Conservation (phyloP, 2,888 invertebrate species). For the Iselma pallidipennis region DNA sequence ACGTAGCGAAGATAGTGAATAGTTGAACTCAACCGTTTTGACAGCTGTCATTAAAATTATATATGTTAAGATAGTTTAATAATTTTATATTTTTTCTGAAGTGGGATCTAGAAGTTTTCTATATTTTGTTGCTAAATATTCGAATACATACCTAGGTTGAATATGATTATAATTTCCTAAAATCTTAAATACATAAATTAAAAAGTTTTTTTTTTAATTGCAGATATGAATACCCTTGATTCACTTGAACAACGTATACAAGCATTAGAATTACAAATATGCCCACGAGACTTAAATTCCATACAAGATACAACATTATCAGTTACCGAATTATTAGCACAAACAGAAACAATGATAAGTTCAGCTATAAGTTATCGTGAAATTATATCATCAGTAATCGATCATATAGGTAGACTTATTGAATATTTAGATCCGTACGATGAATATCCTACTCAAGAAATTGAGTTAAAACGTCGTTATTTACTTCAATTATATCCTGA, state of each 20-base stretch:
- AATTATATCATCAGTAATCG: conserved; percentile 54
- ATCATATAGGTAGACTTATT: conserved; percentile 57
- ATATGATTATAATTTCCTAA: too few relatives aligned
- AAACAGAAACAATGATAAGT: conserved; percentile 58
- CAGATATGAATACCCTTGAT: conserved; percentile 44
- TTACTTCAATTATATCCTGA: conserved; percentile 56
- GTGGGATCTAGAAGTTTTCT: too few relatives aligned
- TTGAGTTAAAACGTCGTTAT: conserved; percentile 57
- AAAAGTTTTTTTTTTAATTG: conserved; percentile 6
- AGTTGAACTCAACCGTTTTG: too few relatives aligned
- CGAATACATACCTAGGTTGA: too few relatives aligned
- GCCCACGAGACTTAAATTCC: conserved; percentile 43
- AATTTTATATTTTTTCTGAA: too few relatives aligned
- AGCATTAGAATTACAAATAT: conserved; percentile 56
- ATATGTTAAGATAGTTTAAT: too few relatives aligned
- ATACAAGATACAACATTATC: conserved; percentile 41
- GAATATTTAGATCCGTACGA: conserved; percentile 56
- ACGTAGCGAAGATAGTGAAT: too few relatives aligned
- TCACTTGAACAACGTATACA: conserved; percentile 56
- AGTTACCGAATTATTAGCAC: conserved; percentile 56
- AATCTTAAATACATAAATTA: too few relatives aligned
- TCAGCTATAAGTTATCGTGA: conserved; percentile 60
- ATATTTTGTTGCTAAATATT: too few relatives aligned
- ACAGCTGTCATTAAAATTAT: too few relatives aligned
- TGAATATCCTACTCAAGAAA: conserved; percentile 55